A percentile compares a stretch with the other conserved stretches of the same genome.
Evolutionary conservation across 2,113 vertebrate species (phyloP).

Genomic region (Amblyornis subalaris): DNA sequence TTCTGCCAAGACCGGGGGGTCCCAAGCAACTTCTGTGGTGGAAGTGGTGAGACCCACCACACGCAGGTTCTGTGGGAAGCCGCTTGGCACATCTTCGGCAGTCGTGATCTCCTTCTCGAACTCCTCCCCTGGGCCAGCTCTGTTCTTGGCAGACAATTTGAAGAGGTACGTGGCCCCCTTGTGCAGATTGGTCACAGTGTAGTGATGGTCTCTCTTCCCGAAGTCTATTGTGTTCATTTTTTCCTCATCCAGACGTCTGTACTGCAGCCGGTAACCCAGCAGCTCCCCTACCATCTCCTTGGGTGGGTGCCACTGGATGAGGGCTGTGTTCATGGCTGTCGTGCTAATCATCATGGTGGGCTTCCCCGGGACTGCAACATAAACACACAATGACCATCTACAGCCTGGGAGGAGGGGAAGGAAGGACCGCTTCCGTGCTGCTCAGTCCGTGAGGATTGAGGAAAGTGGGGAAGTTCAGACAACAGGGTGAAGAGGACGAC

Average conservation of each 20-base stretch:
- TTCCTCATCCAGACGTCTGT: slow-evolving; percentile 85
- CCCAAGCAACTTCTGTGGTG: slow-evolving; percentile 87
- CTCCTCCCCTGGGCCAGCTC: slow-evolving; percentile 88
- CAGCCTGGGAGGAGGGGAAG: slow-evolving; percentile 35
- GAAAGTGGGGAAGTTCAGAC: slow-evolving; percentile 53
- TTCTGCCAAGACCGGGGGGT: slow-evolving; percentile 83
- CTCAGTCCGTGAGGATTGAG: slow-evolving; percentile 30
- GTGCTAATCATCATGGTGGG: slow-evolving; percentile 97
- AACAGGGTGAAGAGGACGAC: slow-evolving; percentile 42
- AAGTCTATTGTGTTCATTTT: slow-evolving; percentile 84
- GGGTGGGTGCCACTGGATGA: slow-evolving; percentile 97
- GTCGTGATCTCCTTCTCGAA: slow-evolving; percentile 89
- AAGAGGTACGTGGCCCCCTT: slow-evolving; percentile 91
- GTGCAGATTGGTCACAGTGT: slow-evolving; percentile 88
- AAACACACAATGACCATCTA: slow-evolving; percentile 63
- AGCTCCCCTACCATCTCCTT: slow-evolving; percentile 92
- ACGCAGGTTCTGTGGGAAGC: slow-evolving; percentile 89
- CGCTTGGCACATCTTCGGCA: slow-evolving; percentile 84
- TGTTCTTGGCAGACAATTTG: slow-evolving; percentile 87
- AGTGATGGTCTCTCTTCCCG: slow-evolving; percentile 86
- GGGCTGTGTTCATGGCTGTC: slow-evolving; percentile 92
- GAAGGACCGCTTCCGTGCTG: slow-evolving; percentile 10
- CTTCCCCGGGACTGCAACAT: slow-evolving; percentile 86
- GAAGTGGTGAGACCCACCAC: slow-evolving; percentile 88
- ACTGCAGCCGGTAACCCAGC: slow-evolving; percentile 89